Evolutionary conservation across 2,113 vertebrate species (phyloP).

Genomic region (Erythrocercus mccallii): DNA sequence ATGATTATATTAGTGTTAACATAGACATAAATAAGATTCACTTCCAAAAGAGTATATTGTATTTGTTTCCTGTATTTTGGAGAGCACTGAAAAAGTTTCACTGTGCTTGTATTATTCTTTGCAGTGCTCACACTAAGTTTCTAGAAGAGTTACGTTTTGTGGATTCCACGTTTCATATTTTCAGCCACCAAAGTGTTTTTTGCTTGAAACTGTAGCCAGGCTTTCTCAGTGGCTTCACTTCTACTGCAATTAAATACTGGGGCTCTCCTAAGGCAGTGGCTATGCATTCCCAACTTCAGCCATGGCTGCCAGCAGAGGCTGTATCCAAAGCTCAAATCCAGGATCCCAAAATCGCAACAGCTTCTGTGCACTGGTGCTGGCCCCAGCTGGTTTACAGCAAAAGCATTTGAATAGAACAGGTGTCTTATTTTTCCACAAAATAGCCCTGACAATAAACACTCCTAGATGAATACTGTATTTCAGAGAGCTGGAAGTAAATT

Average conservation of each 20-base stretch:
- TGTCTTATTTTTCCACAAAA: not conserved
- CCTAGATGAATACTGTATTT: not conserved
- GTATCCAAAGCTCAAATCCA: not conserved
- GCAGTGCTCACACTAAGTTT: too few species aligned
- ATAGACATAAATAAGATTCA: not conserved
- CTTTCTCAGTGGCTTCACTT: not conserved
- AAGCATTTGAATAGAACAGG: not conserved
- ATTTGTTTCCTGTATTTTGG: not conserved
- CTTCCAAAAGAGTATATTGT: not conserved
- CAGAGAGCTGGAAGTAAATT: not conserved
- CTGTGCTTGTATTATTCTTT: not conserved
- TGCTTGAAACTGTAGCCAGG: not conserved
- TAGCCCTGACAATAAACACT: not conserved
- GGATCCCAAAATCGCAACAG: fast-evolving
- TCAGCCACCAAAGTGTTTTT: not conserved
- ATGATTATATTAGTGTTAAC: not conserved
- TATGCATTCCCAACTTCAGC: not conserved
- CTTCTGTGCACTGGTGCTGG: fast-evolving
- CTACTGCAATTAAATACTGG: not conserved
- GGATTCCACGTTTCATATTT: not conserved
- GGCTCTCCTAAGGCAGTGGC: not conserved
- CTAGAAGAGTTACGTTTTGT: not conserved
- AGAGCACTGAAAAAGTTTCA: not conserved
- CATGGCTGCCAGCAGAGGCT: not conserved
- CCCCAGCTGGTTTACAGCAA: not conserved